phyloP scores from a whole-genome alignment of 2,888 invertebrate species.

The Pterobdella sp. region DNA sequence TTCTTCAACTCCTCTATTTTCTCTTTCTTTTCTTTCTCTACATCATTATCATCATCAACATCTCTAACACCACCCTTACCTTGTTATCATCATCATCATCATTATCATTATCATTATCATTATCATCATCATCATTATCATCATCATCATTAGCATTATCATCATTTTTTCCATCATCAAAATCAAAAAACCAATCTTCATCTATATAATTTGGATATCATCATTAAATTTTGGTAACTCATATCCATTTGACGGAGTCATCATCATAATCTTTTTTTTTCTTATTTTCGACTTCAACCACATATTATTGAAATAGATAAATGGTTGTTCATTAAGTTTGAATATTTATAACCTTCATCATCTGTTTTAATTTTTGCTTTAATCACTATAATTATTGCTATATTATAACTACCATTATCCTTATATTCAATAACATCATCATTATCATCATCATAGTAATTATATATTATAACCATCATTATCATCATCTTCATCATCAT shows the following conservation, averaged over 20 bases:
- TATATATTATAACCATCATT: background rate
- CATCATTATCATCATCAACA: slow-evolving; percentile 23
- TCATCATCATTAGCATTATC: background rate
- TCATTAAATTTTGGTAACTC: background rate
- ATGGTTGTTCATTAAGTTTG: background rate
- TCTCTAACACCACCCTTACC: background rate
- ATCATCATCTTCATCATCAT: background rate
- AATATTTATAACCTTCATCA: background rate
- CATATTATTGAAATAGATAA: too few relatives aligned
- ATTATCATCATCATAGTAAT: background rate
- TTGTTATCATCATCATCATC: slow-evolving; percentile 12
- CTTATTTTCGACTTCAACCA: background rate
- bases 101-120: background rate
- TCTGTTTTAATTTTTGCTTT: background rate
- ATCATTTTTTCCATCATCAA: background rate
- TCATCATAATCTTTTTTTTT: background rate
- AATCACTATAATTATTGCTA: background rate
- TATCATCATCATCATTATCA: slow-evolving; percentile 13
- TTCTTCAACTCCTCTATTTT: slow-evolving; percentile 28
- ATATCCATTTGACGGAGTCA: too few relatives aligned
- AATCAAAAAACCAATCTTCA: background rate
- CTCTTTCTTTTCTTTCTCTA: slow-evolving; percentile 23
- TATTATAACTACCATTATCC: background rate
- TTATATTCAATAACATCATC: background rate
- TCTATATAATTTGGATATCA: background rate